Evolutionary conservation across 2,797 vertebrate species (phyloP), one percentile per base, ranked within the genome.

Genomic region (Crenichthys baileyi): DNA sequence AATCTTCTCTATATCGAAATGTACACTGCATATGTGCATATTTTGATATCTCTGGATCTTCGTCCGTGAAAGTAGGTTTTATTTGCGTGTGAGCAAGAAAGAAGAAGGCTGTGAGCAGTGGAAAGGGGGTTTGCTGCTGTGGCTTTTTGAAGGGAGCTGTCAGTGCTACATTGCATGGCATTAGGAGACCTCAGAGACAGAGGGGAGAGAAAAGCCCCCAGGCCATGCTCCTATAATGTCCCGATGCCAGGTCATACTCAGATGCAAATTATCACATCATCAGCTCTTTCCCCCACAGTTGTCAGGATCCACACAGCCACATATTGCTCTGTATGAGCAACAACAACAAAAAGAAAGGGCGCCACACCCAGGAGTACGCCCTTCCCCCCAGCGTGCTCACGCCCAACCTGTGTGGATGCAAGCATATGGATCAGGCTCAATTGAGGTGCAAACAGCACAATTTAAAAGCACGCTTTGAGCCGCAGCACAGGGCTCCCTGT

Each of bases 81-180:
- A 79, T 78, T 82, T 85, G 81, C 83, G 72, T 4, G 9, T 72
- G 76, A 74, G 80, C 18, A 78, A n/a, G 26, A 73, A 53, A 61
- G 73, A 79, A 53, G 39, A 76, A 73, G 79, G 79, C 80, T 77
- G 53, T 12, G 67, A 78, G 70, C 58, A 61, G 77, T 67, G 74
- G 77, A 79, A 73, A 55, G 80, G 22, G 77, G 58, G 73, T 75
- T 81, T 90, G 82, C 88, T 83, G 84, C 83, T 88, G 91, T 84
- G 88, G 91, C 85, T 85, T 93, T 68, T 90, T 91, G 78, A 91
- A 93, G 90, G 83, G 74, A 83, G 86, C 88, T 93, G 92, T 92
- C 92, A 93, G 90, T 39, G 75, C 80, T 89, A 76, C 89, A 79
- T 78, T 90, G 89, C 89, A 85, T 90, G 89, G 92, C 88, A 93